Conservation (phyloP, 2,888 invertebrate genomes). For the Tholera decimalis region DNA sequence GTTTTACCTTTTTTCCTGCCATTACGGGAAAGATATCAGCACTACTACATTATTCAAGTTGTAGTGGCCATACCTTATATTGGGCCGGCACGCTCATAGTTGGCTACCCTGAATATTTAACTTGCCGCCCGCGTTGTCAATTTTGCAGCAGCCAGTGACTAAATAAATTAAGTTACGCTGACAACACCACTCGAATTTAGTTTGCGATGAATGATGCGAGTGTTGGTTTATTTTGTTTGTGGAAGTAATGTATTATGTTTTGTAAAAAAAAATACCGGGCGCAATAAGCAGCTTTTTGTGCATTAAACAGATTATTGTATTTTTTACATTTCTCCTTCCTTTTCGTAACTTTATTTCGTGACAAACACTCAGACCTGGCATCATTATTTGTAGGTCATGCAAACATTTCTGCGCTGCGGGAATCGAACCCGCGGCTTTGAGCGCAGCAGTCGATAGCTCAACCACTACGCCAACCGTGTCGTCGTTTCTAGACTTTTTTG, state of each 20-base stretch:
- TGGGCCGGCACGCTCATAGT: slow-evolving; percentile 52
- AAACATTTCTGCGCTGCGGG: too few relatives aligned
- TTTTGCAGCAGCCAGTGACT: slow-evolving; percentile 32
- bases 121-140: slow-evolving; percentile 38
- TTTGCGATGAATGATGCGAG: slow-evolving; percentile 19
- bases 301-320: too few relatives aligned
- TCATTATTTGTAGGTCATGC: too few relatives aligned
- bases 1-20: slow-evolving; percentile 37
- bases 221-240: neutral
- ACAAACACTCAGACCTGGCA: too few relatives aligned
- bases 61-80: slow-evolving; percentile 56
- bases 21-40: slow-evolving; percentile 49
- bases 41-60: slow-evolving; percentile 64
- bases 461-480: too few relatives aligned
- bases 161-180: slow-evolving; percentile 48
- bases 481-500: too few relatives aligned
- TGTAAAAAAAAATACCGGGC: neutral
- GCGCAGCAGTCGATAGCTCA: too few relatives aligned
- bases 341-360: too few relatives aligned
- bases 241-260: neutral
- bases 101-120: slow-evolving; percentile 64
- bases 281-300: neutral
- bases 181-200: slow-evolving; percentile 32
- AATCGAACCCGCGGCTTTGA: too few relatives aligned
- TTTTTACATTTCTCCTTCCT: too few relatives aligned